These are phyloP conservation scores for Elephas maximus DNA, from an alignment of 2,113 vertebrate species.

Conservation along the genomic window DNA sequence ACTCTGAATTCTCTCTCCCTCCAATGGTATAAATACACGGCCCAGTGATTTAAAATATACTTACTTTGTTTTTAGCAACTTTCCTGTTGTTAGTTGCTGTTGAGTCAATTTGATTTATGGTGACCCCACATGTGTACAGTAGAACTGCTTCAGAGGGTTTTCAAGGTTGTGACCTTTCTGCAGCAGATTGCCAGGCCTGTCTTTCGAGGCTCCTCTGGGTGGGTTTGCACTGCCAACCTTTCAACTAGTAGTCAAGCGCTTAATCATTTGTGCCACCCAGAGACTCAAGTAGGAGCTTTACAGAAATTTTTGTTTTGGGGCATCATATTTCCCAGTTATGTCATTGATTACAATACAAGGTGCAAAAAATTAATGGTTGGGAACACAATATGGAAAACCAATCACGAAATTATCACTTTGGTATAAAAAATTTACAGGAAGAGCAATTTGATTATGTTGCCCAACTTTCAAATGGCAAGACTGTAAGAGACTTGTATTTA, in stretches of 20 bases:
- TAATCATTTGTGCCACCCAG: background rate
- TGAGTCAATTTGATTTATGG: background rate
- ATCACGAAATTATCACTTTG: conserved; percentile 39
- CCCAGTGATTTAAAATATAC: background rate
- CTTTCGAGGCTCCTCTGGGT: background rate
- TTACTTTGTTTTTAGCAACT: conserved; percentile 36
- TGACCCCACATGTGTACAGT: background rate
- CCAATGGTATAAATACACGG: background rate
- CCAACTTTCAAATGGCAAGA: conserved; percentile 12
- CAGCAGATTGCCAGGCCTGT: background rate
- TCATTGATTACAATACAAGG: background rate
- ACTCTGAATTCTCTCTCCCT: background rate
- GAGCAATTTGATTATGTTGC: conserved; percentile 15
- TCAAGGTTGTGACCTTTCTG: background rate
- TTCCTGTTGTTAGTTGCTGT: background rate
- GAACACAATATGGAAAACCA: conserved; percentile 39
- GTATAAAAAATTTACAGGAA: conserved; percentile 50
- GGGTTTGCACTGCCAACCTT: background rate
- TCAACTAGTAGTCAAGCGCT: background rate
- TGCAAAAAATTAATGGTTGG: conserved; percentile 32
- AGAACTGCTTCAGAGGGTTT: background rate
- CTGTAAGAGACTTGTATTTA: conserved; percentile 69
- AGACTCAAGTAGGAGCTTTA: background rate
- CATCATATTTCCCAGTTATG: background rate
- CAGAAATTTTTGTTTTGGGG: conserved; percentile 3